Evolutionary conservation across 2,797 vertebrate genomes (phyloP), one percentile per base, ranked within the genome.

Genomic region (Falco peregrinus): DNA sequence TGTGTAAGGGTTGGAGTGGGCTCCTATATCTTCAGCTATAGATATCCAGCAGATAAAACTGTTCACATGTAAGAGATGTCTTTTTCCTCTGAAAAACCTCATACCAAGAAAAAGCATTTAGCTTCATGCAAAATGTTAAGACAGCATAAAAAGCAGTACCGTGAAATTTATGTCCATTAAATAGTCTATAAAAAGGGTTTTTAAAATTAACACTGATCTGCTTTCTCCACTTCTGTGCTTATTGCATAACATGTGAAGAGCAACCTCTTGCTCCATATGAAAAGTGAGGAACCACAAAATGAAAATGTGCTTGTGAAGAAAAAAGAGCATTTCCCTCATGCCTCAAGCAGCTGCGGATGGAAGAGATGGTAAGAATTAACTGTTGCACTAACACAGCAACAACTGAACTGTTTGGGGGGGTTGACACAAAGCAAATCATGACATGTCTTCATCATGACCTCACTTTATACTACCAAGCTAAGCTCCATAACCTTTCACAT

Each of bases 241-340:
- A 60, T 92, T 29, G 81, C 82, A n/a, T 87, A 97, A 69, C 87
- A 97, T 45, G 74, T 94, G 60, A 97, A 85, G 94, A 98, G 96
- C 63, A 95, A 98, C 71, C 92, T 95, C 26, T 89, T 97, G 80
- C 87, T 98, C 57, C 90, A 89, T 9, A 84, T 59, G 24, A 96
- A 96, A 16, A 89, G 97, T 25, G 98, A 98, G 84, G 96, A 96
- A 70, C 83, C 98, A 65, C 93, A 98, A 71, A 97, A 79, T 89
- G 97, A 97, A 41, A 95, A 94, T 48, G 90, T 96, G 56, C 53
- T 89, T 43, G 69, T 43, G 86, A 96, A 90, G 87, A 95, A 94
- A 65, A 79, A 39, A 50, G 68, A 84, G 4, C 69, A 41, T 81
- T 65, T 75, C 48, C 73, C 64, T 89, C 47, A 57, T 24, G 39